A percentile compares a stretch with the other conserved stretches of the same genome.
phyloP scores from a whole-genome alignment of 1,140 invertebrate genomes.

The Orussus abietinus region DNA sequence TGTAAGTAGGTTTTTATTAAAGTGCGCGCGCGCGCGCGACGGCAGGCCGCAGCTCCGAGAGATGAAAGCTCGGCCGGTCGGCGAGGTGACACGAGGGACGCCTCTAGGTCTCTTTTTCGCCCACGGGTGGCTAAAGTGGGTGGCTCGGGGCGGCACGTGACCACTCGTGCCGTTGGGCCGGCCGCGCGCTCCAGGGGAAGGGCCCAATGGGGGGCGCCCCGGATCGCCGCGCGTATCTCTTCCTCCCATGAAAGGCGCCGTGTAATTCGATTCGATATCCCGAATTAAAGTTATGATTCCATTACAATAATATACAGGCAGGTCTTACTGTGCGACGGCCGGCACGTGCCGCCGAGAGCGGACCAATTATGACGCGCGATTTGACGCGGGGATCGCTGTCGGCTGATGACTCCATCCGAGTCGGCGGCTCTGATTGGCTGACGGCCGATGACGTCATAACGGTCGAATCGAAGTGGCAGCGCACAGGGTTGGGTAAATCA shows the following conservation, averaged over 20 bases:
- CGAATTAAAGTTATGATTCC: slow-evolving; percentile 43
- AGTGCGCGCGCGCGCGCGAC: slow-evolving; percentile 12
- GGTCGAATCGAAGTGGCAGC: too few species aligned
- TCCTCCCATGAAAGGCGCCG: slow-evolving; percentile 13
- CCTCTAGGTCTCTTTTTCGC: slow-evolving; percentile 3
- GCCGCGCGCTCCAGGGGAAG: too few species aligned
- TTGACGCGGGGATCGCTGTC: slow-evolving; percentile 16
- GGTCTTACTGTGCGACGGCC: slow-evolving; percentile 21
- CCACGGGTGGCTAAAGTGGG: slow-evolving; percentile 20
- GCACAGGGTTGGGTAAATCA: too few species aligned
- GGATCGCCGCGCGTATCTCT: too few species aligned
- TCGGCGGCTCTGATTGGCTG: too few species aligned
- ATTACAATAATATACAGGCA: slow-evolving; percentile 23
- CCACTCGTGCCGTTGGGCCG: slow-evolving; percentile 22
- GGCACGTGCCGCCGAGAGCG: slow-evolving; percentile 14
- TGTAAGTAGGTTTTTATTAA: slow-evolving; percentile 40
- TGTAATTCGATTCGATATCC: slow-evolving; percentile 36
- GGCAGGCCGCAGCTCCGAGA: slow-evolving; percentile 3
- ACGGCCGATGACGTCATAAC: too few species aligned
- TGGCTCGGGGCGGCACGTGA: slow-evolving; percentile 21
- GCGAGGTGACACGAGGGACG: not conserved
- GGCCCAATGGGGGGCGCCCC: slow-evolving; percentile 12
- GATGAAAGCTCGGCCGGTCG: slow-evolving; percentile 2
- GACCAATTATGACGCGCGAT: slow-evolving; percentile 19
- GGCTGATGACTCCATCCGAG: too few species aligned